A percentile compares a stretch with the other conserved stretches of the same genome.
Conservation (phyloP, 2,797 vertebrate genomes). For the Esox lucius region DNA sequence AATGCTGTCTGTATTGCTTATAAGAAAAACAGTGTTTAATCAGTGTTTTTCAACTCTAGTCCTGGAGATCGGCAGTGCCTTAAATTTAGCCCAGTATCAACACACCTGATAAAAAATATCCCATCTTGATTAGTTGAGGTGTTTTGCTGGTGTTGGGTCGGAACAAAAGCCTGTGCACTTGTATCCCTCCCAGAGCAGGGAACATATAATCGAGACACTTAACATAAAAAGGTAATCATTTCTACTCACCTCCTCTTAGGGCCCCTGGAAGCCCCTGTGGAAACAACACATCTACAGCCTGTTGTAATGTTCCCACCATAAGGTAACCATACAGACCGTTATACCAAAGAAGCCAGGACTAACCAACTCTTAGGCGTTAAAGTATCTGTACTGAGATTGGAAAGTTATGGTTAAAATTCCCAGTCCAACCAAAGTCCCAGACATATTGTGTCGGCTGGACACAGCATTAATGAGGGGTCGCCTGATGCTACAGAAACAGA, state of each 20-base stretch:
- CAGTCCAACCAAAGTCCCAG: no score
- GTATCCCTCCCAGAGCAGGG: neutral
- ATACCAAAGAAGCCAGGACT: neutral
- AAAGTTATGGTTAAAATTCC: no score
- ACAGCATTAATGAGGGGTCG: no score
- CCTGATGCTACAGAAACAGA: no score
- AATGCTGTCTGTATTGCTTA: neutral
- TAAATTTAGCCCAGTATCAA: neutral
- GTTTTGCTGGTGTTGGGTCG: neutral
- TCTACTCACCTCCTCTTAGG: constrained; percentile 54
- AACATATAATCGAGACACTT: neutral
- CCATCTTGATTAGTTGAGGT: neutral
- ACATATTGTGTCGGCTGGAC: no score
- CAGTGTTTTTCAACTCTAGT: neutral
- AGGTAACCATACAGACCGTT: constrained; percentile 59
- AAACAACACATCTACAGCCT: constrained; percentile 54
- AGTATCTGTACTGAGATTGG: no score
- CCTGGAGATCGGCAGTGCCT: neutral
- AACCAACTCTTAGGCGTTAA: neutral
- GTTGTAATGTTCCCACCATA: constrained; percentile 75
- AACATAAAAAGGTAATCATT: neutral
- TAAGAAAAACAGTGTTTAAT: neutral
- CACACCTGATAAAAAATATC: neutral
- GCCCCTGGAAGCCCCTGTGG: constrained; percentile 52
- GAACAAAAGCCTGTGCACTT: neutral